A percentile compares a stretch with the other conserved stretches of the same genome.
phyloP scores from a whole-genome alignment of 2,888 invertebrate genomes.

The Synanthedon vespiformis region DNA sequence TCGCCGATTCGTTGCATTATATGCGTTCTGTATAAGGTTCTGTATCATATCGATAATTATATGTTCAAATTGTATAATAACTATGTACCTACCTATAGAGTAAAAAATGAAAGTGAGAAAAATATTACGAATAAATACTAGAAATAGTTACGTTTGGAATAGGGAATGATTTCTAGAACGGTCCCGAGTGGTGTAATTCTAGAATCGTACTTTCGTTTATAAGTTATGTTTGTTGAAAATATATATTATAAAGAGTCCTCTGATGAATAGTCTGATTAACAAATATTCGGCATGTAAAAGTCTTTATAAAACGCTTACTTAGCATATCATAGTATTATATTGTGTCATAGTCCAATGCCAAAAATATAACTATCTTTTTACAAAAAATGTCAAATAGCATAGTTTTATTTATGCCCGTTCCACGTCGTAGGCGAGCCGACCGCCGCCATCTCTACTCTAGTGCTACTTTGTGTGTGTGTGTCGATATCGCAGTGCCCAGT shows the following conservation, averaged over 20 bases:
- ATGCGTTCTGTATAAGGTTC: slow-evolving; percentile 47
- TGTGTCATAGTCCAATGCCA: slow-evolving; percentile 72
- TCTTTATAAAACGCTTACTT: slow-evolving; percentile 72
- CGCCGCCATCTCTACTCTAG: slow-evolving; percentile 6
- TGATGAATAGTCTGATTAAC: slow-evolving; percentile 70
- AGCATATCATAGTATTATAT: slow-evolving; percentile 72
- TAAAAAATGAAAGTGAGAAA: slow-evolving; percentile 69
- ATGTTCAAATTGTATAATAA: slow-evolving; percentile 69
- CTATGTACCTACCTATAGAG: slow-evolving; percentile 66
- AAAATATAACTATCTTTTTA: slow-evolving; percentile 72
- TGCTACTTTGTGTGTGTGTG: neutral
- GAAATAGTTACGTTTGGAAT: slow-evolving; percentile 65
- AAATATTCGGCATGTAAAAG: slow-evolving; percentile 71
- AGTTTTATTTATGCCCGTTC: slow-evolving; percentile 54
- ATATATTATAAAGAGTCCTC: slow-evolving; percentile 65
- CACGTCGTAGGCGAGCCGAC: slow-evolving; percentile 5
- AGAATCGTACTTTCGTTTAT: slow-evolving; percentile 61
- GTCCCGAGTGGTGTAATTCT: slow-evolving; percentile 41
- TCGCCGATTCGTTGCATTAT: slow-evolving; percentile 62
- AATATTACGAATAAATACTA: slow-evolving; percentile 64
- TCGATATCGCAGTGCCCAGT: too few relatives aligned
- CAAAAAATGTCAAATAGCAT: slow-evolving; percentile 60
- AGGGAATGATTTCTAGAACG: slow-evolving; percentile 56
- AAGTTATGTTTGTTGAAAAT: slow-evolving; percentile 69
- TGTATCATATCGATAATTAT: slow-evolving; percentile 67